These are phyloP conservation scores for Drosophila anomelani DNA, from an alignment of 2,888 invertebrate species.

Conservation along the genomic window DNA sequence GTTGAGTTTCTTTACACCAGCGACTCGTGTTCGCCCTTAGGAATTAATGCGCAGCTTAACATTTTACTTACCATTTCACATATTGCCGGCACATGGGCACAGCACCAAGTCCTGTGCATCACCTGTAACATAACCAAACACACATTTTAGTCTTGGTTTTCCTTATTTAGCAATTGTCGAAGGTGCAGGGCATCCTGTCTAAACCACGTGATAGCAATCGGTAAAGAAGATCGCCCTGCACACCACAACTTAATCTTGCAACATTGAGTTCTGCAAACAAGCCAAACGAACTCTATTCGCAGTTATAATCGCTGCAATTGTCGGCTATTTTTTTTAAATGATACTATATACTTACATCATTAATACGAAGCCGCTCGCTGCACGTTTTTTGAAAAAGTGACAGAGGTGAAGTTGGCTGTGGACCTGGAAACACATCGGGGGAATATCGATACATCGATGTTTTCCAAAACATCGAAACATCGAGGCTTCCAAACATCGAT, in stretches of 20 bases:
- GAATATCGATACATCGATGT: too few relatives aligned
- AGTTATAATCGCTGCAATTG: constrained; percentile 78
- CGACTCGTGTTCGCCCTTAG: constrained; percentile 78
- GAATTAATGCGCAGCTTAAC: background rate
- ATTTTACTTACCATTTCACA: constrained; percentile 49
- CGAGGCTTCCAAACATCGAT: too few relatives aligned
- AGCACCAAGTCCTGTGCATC: constrained; percentile 10
- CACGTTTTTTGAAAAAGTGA: constrained; percentile 30
- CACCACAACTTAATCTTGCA: constrained; percentile 66
- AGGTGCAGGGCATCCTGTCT: constrained; percentile 7
- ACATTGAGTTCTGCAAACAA: constrained; percentile 74
- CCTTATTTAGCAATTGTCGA: constrained; percentile 6
- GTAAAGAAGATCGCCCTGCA: constrained; percentile 4
- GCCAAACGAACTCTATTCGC: constrained; percentile 47
- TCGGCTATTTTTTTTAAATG: background rate
- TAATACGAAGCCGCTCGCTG: background rate
- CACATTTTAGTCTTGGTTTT: background rate
- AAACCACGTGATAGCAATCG: constrained; percentile 53
- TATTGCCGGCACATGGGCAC: background rate
- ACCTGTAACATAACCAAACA: constrained; percentile 50
- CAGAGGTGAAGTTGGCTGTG: constrained; percentile 12
- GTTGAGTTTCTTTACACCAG: constrained; percentile 79
- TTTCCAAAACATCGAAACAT: too few relatives aligned
- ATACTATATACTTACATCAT: constrained; percentile 52
- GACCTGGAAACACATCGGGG: background rate